Evolutionary conservation across 2,113 vertebrate species (phyloP).

Genomic region (Penelope pileata): DNA sequence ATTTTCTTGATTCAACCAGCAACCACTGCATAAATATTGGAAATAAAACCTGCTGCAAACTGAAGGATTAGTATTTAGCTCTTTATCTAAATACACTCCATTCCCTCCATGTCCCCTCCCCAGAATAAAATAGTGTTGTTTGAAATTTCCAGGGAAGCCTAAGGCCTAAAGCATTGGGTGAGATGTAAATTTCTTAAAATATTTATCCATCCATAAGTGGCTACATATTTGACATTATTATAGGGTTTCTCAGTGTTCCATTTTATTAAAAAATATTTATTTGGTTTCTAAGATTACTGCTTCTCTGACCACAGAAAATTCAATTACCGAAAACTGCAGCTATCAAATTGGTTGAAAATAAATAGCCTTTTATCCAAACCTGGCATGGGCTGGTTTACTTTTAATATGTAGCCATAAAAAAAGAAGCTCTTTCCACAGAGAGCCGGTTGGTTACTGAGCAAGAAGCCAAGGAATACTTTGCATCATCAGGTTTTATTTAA

Average conservation of each 20-base stretch:
- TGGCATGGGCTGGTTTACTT: conserved; percentile 79
- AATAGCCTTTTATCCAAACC: conserved; percentile 85
- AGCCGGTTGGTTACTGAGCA: conserved; percentile 41
- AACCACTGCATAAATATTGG: neutral
- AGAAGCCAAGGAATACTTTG: conserved; percentile 70
- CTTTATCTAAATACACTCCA: conserved; percentile 47
- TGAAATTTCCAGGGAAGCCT: conserved; percentile 75
- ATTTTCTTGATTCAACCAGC: neutral
- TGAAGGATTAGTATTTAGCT: conserved; percentile 13
- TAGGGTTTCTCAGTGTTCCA: conserved; percentile 84
- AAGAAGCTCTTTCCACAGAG: conserved; percentile 79
- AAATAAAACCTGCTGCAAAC: neutral
- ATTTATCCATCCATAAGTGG: conserved; percentile 85
- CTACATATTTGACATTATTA: conserved; percentile 85
- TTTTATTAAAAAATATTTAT: conserved; percentile 90
- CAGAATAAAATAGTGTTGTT: conserved; percentile 73
- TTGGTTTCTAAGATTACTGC: conserved; percentile 87
- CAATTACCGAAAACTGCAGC: conserved; percentile 85
- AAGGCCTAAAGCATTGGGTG: conserved; percentile 78
- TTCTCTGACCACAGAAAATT: conserved; percentile 86
- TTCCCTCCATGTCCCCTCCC: conserved; percentile 24
- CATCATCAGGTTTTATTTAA: conserved; percentile 77
- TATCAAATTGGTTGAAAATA: conserved; percentile 89
- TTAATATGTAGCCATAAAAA: conserved; percentile 79
- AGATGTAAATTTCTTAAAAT: conserved; percentile 87